Evolutionary conservation across 2,113 vertebrate species (phyloP), one percentile per base, ranked within the genome.

Genomic region (Perccottus glenii): DNA sequence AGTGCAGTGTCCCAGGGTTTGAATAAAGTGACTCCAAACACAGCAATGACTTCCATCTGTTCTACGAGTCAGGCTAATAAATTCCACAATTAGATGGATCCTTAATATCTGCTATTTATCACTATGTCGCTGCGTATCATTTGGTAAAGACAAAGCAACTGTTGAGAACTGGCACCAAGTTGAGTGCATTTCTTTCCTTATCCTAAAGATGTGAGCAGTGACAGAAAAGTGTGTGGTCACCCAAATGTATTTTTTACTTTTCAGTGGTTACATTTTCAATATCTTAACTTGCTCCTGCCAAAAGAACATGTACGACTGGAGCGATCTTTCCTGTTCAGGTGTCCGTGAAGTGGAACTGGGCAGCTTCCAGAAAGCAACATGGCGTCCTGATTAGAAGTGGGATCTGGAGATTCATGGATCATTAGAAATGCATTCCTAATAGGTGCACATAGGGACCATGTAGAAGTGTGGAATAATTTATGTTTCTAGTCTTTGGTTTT

Each of bases 11-110:
- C 59, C 73, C 36, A 76, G 46, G 67, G 66, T 76, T 76, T 87
- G 67, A 72, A 79, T 77, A 56, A 73, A 80, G 77, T 70, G 72
- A 67, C 67, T 80, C 60, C 45, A 65, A 80, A 74, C 58, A 78
- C 70, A 65, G 58, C 67, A 75, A 71, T 77, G 76, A 73, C 36
- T 88, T 79, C 87, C 85, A 90, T 88, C 85, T 91, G 87, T 67
- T 89, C 79, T 11, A 14, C 70, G 60, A 77, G 58, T 83, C 77
- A 75, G 80, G 60, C 75, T 87, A 81, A 80, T 83, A 73, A 82
- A 87, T 81, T 81, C 52, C 66, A 75, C 80, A 82, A 88, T 90
- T 83, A 90, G 83, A 88, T 75, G 76, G 69, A 70, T 77, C 64
- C 77, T 85, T 85, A 82, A 85, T 81, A 82, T 51, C 65, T 45